These are phyloP conservation scores for Oreochromis grahami DNA, from an alignment of 2,797 vertebrate genomes.

Conservation along the genomic window DNA sequence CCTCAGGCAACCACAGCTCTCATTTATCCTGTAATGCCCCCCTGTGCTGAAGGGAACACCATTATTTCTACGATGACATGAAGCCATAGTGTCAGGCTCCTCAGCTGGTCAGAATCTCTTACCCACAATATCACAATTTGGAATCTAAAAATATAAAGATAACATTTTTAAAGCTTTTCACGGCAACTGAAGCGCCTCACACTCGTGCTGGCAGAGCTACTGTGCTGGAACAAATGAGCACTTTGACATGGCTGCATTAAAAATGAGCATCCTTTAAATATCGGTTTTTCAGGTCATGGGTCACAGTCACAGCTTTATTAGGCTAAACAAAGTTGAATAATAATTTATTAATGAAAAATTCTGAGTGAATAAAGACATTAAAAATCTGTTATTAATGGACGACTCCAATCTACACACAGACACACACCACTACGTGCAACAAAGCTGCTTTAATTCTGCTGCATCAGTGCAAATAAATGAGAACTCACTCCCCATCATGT, in stretches of 20 bases:
- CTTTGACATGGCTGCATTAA: background rate
- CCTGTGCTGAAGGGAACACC: conserved; percentile 17
- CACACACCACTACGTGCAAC: background rate
- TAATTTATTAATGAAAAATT: background rate
- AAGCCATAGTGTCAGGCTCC: background rate
- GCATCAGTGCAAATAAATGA: background rate
- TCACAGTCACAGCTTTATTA: background rate
- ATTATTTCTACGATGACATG: conserved; percentile 40
- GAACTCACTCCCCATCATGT: background rate
- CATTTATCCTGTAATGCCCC: conserved; percentile 50
- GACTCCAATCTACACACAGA: background rate
- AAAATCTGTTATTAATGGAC: background rate
- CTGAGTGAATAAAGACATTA: background rate
- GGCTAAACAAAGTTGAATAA: background rate
- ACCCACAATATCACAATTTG: background rate
- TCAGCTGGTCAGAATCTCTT: background rate
- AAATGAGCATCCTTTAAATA: background rate
- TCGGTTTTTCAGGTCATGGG: background rate
- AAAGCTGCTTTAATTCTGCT: background rate
- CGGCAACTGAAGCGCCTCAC: background rate
- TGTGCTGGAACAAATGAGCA: background rate
- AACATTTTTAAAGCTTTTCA: background rate
- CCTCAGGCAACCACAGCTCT: conserved; percentile 41
- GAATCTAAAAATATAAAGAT: background rate
- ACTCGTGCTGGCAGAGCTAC: background rate